Conservation (phyloP, 2,797 vertebrate species). For the Mallotus villosus region DNA sequence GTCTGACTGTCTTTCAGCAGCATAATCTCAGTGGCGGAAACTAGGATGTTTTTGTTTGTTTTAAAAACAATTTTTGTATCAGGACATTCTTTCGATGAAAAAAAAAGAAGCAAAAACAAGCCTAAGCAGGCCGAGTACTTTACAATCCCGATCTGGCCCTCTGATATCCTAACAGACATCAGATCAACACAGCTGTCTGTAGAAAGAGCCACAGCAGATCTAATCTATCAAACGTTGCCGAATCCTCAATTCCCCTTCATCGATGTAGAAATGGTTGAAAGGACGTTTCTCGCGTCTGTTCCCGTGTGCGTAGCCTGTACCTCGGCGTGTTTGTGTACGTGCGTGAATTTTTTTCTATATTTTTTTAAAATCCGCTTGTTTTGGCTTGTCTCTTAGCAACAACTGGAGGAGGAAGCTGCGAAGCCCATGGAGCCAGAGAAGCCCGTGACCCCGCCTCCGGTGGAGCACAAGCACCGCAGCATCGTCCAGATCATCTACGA, state of each 20-base stretch:
- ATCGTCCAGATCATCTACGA: conserved; percentile 99
- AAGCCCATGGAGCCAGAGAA: conserved; percentile 97
- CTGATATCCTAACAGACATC: conserved; percentile 20
- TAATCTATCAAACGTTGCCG: not conserved
- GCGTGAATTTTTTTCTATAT: conserved; percentile 3
- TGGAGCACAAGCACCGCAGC: conserved; percentile 98
- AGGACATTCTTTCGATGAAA: not conserved
- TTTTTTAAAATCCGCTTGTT: conserved; percentile 47
- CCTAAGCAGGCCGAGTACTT: conserved; percentile 22
- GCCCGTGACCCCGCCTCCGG: conserved; percentile 94
- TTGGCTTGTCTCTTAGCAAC: conserved; percentile 87
- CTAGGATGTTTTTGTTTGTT: not conserved
- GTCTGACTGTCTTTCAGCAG: conserved; percentile 26
- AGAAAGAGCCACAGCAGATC: conserved; percentile 5
- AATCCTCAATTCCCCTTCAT: too few relatives aligned
- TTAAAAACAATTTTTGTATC: not conserved
- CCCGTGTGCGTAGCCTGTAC: not conserved
- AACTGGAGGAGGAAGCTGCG: conserved; percentile 98
- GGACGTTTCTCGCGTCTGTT: not conserved
- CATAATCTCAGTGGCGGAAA: conserved; percentile 17
- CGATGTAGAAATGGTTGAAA: not conserved
- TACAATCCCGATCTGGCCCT: conserved; percentile 25
- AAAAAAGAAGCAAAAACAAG: conserved; percentile 17
- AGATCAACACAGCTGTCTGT: conserved; percentile 14
- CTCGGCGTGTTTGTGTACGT: conserved; percentile 20